Conservation (phyloP, 2,797 vertebrate genomes). For the Lacerta bilineata region DNA sequence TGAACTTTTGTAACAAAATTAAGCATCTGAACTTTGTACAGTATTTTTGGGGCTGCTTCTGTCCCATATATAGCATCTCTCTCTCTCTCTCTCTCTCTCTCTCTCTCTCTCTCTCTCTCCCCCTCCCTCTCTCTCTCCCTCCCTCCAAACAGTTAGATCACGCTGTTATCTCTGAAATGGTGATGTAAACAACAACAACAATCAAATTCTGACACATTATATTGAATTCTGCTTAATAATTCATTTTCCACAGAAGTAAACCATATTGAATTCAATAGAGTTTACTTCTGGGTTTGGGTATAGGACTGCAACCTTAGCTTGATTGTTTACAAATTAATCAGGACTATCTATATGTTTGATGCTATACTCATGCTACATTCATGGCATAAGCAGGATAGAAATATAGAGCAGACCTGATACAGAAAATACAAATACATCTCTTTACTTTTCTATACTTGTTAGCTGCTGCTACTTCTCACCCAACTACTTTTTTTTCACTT, state of each 20-base stretch:
- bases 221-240: constrained; percentile 2
- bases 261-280: background rate
- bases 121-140: no score
- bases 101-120: no score
- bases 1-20: constrained; percentile 18
- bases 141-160: background rate
- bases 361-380: constrained; percentile 15
- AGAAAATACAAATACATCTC: background rate
- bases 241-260: background rate
- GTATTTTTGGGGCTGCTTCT: accelerated
- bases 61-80: background rate
- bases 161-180: background rate
- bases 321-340: background rate
- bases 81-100: no score
- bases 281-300: background rate
- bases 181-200: background rate
- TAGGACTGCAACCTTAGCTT: background rate
- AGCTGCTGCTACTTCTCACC: background rate
- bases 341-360: background rate
- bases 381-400: accelerated
- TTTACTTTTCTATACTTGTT: background rate
- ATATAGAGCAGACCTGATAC: background rate
- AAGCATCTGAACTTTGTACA: background rate
- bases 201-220: background rate
- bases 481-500: background rate